Conservation (phyloP, 2,888 invertebrate species). For the Charanyca ferruginea region DNA sequence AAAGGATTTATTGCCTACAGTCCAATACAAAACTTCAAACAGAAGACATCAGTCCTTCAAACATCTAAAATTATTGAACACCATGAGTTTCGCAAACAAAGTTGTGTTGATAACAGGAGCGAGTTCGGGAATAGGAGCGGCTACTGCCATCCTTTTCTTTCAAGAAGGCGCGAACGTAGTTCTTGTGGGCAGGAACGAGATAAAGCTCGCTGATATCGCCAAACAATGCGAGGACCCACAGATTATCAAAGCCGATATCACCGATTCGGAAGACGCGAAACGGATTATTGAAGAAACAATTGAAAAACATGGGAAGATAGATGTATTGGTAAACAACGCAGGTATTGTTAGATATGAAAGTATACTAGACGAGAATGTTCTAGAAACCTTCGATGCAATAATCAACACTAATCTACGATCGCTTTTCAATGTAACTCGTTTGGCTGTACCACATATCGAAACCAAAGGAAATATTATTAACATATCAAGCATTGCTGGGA, state of each 20-base stretch:
- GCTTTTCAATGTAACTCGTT: conserved; percentile 66
- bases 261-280: conserved; percentile 66
- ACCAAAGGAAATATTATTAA: conserved; percentile 74
- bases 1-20: conserved; percentile 1
- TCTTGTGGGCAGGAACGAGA: conserved; percentile 92
- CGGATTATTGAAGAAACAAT: conserved; percentile 67
- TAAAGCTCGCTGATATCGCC: conserved; percentile 91
- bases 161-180: conserved; percentile 91
- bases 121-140: conserved; percentile 93
- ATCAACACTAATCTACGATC: conserved; percentile 71
- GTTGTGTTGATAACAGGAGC: conserved; percentile 92
- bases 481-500: conserved; percentile 69
- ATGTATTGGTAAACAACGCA: conserved; percentile 72
- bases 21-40: neutral
- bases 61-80: neutral
- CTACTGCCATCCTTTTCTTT: conserved; percentile 92
- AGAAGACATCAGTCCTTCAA: neutral
- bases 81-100: conserved; percentile 78
- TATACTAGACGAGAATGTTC: conserved; percentile 56
- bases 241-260: conserved; percentile 68
- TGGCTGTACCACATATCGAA: conserved; percentile 68
- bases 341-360: conserved; percentile 60
- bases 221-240: conserved; percentile 61
- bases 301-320: conserved; percentile 65
- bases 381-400: conserved; percentile 67